Percentiles rank a stretch among this genome's conserved stretches.
Conservation (phyloP, 1,140 invertebrate species). For the Ostrea denselamellosa region DNA sequence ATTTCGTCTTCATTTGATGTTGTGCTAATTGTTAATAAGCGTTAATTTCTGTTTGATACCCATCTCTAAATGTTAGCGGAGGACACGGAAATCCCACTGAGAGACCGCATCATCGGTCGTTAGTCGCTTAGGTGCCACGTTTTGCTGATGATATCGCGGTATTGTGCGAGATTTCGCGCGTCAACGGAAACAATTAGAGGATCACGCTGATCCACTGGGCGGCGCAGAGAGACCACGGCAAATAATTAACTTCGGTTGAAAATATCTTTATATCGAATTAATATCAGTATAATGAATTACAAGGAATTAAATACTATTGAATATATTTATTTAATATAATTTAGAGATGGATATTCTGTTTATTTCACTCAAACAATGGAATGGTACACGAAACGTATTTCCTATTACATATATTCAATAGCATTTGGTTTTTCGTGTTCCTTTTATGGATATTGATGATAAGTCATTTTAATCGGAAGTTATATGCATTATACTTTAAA, state of each 20-base stretch:
- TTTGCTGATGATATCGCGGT: slow-evolving; percentile 33
- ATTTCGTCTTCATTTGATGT: slow-evolving; percentile 38
- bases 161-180: slow-evolving; percentile 27
- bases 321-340: too few relatives aligned
- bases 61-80: neutral
- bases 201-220: neutral
- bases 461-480: too few relatives aligned
- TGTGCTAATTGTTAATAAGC: slow-evolving; percentile 33
- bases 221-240: neutral
- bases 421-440: too few relatives aligned
- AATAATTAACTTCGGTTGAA: neutral
- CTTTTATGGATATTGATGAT: too few relatives aligned
- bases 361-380: too few relatives aligned
- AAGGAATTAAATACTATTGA: neutral
- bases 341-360: too few relatives aligned
- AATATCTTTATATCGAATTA: slow-evolving; percentile 13
- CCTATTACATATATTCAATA: too few relatives aligned
- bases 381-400: too few relatives aligned
- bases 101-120: slow-evolving; percentile 7
- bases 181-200: slow-evolving; percentile 21
- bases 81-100: neutral
- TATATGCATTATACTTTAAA: too few relatives aligned
- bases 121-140: slow-evolving; percentile 26
- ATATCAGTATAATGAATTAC: neutral
- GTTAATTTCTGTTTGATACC: slow-evolving; percentile 11